Evolutionary conservation across 2,888 invertebrate genomes (phyloP).

Genomic region (Cetonia aurata): DNA sequence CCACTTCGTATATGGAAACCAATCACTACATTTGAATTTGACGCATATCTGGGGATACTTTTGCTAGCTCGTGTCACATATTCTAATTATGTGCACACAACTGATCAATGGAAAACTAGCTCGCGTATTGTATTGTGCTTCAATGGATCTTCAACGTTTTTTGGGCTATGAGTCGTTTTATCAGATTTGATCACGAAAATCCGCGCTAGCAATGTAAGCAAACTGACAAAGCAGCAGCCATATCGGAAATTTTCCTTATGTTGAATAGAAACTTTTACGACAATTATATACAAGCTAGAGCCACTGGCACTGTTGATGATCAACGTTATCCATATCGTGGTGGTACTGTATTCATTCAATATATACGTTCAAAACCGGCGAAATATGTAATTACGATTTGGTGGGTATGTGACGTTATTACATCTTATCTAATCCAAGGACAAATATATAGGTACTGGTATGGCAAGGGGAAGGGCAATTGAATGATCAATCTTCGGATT

Average conservation of each 20-base stretch:
- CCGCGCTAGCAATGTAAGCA: neutral
- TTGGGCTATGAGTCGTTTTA: constrained; percentile 5
- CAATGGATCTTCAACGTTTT: too few relatives aligned
- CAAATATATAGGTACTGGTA: too few relatives aligned
- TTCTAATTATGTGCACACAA: constrained; percentile 2
- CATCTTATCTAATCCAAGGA: neutral
- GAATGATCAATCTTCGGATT: constrained; percentile 16
- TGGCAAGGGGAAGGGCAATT: constrained; percentile 1
- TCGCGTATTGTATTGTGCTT: neutral
- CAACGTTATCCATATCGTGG: neutral
- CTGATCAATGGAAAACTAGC: neutral
- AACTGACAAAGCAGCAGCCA: too few relatives aligned
- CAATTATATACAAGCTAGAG: neutral
- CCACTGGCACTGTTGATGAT: constrained; percentile 1
- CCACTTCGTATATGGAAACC: neutral
- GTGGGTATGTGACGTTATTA: neutral
- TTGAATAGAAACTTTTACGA: too few relatives aligned
- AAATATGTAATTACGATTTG: neutral
- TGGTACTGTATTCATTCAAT: constrained; percentile 6
- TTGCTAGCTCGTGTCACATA: constrained; percentile 6
- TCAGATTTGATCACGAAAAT: constrained; percentile 3
- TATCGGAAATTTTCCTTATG: neutral
- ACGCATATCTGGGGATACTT: constrained; percentile 8
- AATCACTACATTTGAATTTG: constrained; percentile 5
- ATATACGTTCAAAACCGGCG: constrained; percentile 2